phyloP scores from a whole-genome alignment of 2,797 vertebrate species.

The Lophius americanus region DNA sequence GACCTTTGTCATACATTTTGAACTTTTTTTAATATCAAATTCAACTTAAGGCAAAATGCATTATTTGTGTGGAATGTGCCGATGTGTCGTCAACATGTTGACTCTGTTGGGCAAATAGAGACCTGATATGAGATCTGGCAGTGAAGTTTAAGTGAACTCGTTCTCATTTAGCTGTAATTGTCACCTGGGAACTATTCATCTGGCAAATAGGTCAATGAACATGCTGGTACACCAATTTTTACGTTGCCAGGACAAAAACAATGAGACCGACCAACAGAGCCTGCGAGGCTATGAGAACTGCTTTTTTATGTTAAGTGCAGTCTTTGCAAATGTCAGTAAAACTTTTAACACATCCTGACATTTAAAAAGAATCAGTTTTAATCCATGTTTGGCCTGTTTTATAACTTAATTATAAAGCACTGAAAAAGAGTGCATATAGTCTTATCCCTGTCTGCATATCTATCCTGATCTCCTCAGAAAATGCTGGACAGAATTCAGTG shows the following conservation, averaged over 20 bases:
- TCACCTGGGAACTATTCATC: constrained; percentile 71
- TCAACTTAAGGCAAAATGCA: constrained; percentile 22
- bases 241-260: constrained; percentile 28
- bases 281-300: background rate
- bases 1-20: constrained; percentile 18
- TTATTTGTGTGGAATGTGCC: constrained; percentile 29
- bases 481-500: too few relatives aligned
- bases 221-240: constrained; percentile 43
- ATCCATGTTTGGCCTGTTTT: too few relatives aligned
- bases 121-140: constrained; percentile 63
- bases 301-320: background rate
- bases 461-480: too few relatives aligned
- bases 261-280: constrained; percentile 14
- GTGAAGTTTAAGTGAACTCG: constrained; percentile 53
- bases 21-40: constrained; percentile 6
- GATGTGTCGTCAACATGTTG: constrained; percentile 50
- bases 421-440: too few relatives aligned
- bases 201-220: constrained; percentile 63
- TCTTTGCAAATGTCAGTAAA: background rate
- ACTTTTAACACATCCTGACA: background rate
- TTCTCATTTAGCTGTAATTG: constrained; percentile 66
- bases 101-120: constrained; percentile 47
- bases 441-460: too few relatives aligned
- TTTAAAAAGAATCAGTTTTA: too few relatives aligned
- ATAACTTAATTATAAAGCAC: too few relatives aligned